These are phyloP conservation scores for Ariopsis seemanni DNA, from an alignment of 2,113 vertebrate genomes.

Conservation along the genomic window DNA sequence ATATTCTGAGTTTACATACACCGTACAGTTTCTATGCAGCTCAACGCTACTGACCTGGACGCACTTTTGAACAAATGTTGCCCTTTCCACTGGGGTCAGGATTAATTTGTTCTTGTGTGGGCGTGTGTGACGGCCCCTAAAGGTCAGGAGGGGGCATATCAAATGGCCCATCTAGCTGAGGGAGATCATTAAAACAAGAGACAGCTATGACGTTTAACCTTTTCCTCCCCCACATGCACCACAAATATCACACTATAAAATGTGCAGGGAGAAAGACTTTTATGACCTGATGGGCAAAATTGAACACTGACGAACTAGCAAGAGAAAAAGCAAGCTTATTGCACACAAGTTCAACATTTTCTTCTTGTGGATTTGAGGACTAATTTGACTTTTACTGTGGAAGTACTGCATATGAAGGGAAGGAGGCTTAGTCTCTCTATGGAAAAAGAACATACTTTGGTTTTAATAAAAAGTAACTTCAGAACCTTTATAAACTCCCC, in stretches of 20 bases:
- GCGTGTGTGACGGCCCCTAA: conserved; percentile 64
- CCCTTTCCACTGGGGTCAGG: conserved; percentile 58
- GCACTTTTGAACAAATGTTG: conserved; percentile 40
- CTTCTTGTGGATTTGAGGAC: not conserved
- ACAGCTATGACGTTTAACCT: conserved; percentile 32
- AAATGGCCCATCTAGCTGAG: conserved; percentile 59
- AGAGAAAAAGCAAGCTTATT: not conserved
- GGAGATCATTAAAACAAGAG: conserved; percentile 66
- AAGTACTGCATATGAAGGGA: conserved; percentile 54
- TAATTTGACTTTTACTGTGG: conserved; percentile 28
- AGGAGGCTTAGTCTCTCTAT: conserved; percentile 66
- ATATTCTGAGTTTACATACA: conserved; percentile 15
- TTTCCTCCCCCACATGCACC: conserved; percentile 38
- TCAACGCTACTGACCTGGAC: conserved; percentile 27
- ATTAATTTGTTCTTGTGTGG: conserved; percentile 68
- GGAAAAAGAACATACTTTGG: conserved; percentile 58
- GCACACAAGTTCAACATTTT: not conserved
- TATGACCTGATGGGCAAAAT: not conserved
- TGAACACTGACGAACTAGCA: not conserved
- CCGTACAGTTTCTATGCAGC: conserved; percentile 28
- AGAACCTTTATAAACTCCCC: conserved; percentile 60
- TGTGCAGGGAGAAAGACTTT: not conserved
- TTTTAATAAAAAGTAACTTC: conserved; percentile 48
- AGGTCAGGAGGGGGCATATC: conserved; percentile 68
- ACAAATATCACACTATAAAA: not conserved